Base-by-base conservation (phyloP, 2,888 invertebrate genomes). In the Luffia ferchaultella region DNA sequence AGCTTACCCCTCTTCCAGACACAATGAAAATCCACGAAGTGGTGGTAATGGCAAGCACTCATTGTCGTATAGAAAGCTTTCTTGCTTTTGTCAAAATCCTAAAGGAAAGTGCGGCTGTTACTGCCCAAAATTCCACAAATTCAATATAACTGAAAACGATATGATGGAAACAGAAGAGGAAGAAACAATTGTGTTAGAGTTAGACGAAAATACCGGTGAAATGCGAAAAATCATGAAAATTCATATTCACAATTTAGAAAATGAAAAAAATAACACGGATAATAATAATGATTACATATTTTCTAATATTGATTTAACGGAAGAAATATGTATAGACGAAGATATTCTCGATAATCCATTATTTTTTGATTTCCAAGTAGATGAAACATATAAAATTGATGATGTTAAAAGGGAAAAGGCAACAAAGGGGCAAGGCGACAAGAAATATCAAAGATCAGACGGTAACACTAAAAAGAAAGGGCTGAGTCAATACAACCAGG, bases 1-100 rank as follows among this genome's bases (percentile, higher is more conserved):
- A 42, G 42, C 49, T 49, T 45, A 45, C 42, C 20, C 49, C 49
- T n/a, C 18, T 49, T 16, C 49, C n/a, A 18, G 18, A 49, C 12
- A 49, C 49, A 16, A 49, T 49, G 49, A 49, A 49, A 49, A 41
- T 49, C 18, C 45, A 49, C 19, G 45, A 49, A 42, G 18, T 45
- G 15, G 42, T 49, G 17, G 7, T 20, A 18, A 18, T 7, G 42
- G 19, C 12, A 48, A 48, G 19, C 30, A 43, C 16, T 15, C 17
- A 17, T 18, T 51, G 7, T 48, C 30, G 16, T 19, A 45, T 45
- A 45, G 16, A 45, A 7, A n/a, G n/a, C 45, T 45, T 2, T 45
- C 45, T 45, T 51, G 51, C 20, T 51, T 51, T 20, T 51, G 51
- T 46, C 9, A 42, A 48, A 49, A 49, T 16, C 30, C 18, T 19